These are phyloP conservation scores for Sceloporus tristichus DNA, from an alignment of 2,113 vertebrate species.

Conservation along the genomic window DNA sequence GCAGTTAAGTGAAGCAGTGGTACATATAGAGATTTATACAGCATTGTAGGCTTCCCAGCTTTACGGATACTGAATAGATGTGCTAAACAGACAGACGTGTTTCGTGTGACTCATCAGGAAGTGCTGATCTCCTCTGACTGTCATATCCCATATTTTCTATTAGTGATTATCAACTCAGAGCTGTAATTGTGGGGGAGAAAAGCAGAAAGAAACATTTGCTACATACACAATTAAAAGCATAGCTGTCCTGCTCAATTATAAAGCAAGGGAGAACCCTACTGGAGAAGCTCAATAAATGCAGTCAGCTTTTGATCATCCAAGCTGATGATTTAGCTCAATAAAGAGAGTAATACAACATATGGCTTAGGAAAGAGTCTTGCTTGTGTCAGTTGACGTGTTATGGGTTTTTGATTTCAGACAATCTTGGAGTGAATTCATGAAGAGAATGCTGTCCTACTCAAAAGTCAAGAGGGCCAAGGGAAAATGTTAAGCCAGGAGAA, in stretches of 20 bases:
- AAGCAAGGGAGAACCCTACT: conserved; percentile 79
- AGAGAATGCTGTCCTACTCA: background rate
- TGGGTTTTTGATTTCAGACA: conserved; percentile 15
- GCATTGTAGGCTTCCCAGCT: background rate
- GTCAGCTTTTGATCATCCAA: conserved; percentile 25
- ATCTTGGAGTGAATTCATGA: background rate
- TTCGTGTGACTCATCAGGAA: conserved; percentile 9
- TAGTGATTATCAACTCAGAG: conserved; percentile 51
- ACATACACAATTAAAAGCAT: conserved; percentile 48
- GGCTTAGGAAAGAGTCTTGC: background rate
- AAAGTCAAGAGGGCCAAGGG: background rate
- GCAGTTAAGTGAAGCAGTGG: background rate
- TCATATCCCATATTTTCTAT: conserved; percentile 39
- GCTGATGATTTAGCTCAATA: conserved; percentile 41
- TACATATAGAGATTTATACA: background rate
- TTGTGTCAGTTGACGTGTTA: background rate
- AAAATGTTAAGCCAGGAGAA: conserved; percentile 8
- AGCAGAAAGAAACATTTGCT: background rate
- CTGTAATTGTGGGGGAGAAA: conserved; percentile 54
- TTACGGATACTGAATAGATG: background rate
- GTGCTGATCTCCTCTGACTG: conserved; percentile 32
- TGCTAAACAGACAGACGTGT: background rate
- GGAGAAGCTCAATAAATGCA: conserved; percentile 69
- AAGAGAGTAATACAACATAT: conserved; percentile 12
- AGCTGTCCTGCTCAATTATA: conserved; percentile 62